Base-by-base conservation (phyloP, 2,888 invertebrate genomes). In the Chrysodeixis includens region DNA sequence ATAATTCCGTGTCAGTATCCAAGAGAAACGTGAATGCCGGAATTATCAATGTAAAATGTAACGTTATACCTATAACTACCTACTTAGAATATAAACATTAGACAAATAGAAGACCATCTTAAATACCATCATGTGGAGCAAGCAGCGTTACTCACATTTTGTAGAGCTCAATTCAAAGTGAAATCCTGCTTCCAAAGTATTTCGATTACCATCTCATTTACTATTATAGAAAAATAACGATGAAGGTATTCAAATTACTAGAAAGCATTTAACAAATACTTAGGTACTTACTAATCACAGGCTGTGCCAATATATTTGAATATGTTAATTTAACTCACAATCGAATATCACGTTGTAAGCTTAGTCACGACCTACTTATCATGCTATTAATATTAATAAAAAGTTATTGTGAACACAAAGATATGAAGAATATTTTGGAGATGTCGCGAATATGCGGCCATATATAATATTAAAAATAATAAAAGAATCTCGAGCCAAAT, bases 391-490 rank as follows among this genome's bases (percentile, higher is more conserved):
- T 70, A 73, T 76, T 77, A 71, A 75, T 65, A 53, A 56, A 16
- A 61, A 58, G 56, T 62, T 77, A 63, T 75, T 66, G 44, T 55
- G 56, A 35, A 62, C 57, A 57, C 56, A 74, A 77, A 81, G 73
- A 78, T 92, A 92, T 92, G 89, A 92, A 83, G 86, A 88, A 90
- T 88, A 90, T 91, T 89, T 88, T 84, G 82, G 80, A 81, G 79
- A 76, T 71, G 82, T 81, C 76, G 83, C 88, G 85, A 91, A 90
- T 90, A 92, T 88, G 85, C 83, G 78, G 83, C 85, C 88, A 85
- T 90, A 87, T 90, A 87, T 90, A 91, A 92, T 93, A 93, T 92
- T 88, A 87, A 88, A 92, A 93, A 85, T 83, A 85, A 91, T 88
- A 91, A 92, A 92, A 89, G 88, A 88, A 83, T 78, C 66, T 76